These are phyloP conservation scores for Orchestia grillus DNA, from an alignment of 1,140 invertebrate genomes.

Conservation along the genomic window DNA sequence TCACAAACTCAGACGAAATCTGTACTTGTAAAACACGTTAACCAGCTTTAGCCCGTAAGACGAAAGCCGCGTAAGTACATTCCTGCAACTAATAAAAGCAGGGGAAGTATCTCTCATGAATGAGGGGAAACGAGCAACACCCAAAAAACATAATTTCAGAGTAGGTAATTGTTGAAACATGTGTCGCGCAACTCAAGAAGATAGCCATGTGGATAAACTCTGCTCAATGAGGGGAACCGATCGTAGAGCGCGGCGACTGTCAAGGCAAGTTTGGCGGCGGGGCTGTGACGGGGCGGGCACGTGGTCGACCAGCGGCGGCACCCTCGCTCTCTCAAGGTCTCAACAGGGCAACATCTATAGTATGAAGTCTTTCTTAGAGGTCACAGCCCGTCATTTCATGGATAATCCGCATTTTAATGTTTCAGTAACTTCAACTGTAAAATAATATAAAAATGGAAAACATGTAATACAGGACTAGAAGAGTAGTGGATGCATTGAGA, in stretches of 20 bases:
- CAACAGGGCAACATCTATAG: too few species aligned
- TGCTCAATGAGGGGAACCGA: conserved; percentile 47
- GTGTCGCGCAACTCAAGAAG: conserved; percentile 43
- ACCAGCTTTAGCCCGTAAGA: neutral
- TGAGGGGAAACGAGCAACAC: neutral
- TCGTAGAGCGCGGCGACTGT: neutral
- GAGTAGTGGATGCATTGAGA: too few species aligned
- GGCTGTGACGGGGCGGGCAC: conserved; percentile 2
- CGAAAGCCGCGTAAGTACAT: neutral
- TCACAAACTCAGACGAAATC: neutral
- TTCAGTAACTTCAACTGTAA: too few species aligned
- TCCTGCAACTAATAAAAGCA: neutral
- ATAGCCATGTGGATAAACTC: conserved; percentile 53
- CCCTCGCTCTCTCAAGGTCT: too few species aligned
- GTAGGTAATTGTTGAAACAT: conserved; percentile 39
- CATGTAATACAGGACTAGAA: too few species aligned
- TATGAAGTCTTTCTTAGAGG: neutral
- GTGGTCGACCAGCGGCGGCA: neutral
- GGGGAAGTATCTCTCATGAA: neutral
- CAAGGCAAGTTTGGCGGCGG: neutral
- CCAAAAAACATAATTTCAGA: neutral
- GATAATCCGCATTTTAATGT: too few species aligned
- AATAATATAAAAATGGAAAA: too few species aligned
- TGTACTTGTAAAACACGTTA: neutral
- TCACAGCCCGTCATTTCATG: neutral